Evolutionary conservation across 2,113 vertebrate species (phyloP).

Genomic region (Zootoca vivipara): DNA sequence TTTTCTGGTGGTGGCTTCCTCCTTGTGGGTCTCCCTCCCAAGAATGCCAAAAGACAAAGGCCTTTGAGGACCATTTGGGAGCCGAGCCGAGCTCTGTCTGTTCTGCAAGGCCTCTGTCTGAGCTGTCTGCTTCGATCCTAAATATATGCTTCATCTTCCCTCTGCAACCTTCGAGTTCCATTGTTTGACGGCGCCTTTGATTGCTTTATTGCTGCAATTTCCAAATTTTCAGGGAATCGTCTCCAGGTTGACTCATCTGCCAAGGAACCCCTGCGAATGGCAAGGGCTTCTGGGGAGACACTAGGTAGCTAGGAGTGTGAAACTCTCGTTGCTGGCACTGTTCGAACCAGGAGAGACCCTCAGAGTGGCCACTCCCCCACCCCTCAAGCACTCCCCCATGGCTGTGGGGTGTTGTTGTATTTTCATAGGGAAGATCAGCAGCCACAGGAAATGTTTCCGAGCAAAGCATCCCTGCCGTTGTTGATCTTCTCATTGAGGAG

Average conservation of each 20-base stretch:
- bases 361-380: not conserved
- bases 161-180: no score
- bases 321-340: not conserved
- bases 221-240: not conserved
- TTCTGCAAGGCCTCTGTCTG: not conserved
- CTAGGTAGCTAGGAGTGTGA: not conserved
- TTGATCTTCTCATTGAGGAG: not conserved
- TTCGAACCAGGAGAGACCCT: accelerated
- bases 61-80: no score
- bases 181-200: not conserved
- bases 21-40: no score
- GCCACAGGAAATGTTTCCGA: not conserved
- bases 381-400: no score
- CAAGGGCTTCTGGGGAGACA: not conserved
- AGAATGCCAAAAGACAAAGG: no score
- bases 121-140: no score
- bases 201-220: no score
- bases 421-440: not conserved
- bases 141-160: no score
- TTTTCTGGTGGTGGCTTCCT: no score
- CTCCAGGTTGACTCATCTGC: not conserved
- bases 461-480: not conserved
- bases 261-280: not conserved
- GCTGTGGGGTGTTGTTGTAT: not conserved
- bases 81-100: no score